Evolutionary conservation across 2,888 invertebrate genomes (phyloP).

Genomic region (Eurytoma adleriae): DNA sequence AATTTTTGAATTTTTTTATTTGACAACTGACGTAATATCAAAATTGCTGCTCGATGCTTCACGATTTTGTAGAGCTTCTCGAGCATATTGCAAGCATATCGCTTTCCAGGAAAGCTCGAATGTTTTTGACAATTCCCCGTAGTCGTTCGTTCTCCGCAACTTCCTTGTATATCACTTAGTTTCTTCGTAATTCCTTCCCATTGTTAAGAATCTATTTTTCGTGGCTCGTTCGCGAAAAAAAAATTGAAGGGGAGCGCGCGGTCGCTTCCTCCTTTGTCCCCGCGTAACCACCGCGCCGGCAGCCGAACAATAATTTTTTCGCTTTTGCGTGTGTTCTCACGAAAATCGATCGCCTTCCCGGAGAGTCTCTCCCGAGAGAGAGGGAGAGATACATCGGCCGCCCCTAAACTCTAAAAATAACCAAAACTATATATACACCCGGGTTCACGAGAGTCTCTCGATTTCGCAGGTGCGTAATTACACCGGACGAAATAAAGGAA

Average conservation of each 20-base stretch:
- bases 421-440: background rate
- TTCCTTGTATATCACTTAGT: background rate
- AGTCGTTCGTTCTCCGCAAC: background rate
- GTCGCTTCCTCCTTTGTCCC: constrained; percentile 2
- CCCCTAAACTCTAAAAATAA: background rate
- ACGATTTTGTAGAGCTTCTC: no score
- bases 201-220: background rate
- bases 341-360: background rate
- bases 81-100: no score
- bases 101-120: background rate
- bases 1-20: no score
- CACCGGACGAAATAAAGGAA: no score
- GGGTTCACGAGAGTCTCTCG: no score
- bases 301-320: background rate
- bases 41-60: no score
- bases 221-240: background rate
- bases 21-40: no score
- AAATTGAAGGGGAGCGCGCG: background rate
- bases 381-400: background rate
- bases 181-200: background rate
- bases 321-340: background rate
- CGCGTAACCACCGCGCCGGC: background rate
- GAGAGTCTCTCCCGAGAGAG: background rate
- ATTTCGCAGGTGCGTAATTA: no score
- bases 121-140: background rate